Evolutionary conservation across 2,888 invertebrate genomes (phyloP).

Genomic region (Synanthedon andrenaeformis): DNA sequence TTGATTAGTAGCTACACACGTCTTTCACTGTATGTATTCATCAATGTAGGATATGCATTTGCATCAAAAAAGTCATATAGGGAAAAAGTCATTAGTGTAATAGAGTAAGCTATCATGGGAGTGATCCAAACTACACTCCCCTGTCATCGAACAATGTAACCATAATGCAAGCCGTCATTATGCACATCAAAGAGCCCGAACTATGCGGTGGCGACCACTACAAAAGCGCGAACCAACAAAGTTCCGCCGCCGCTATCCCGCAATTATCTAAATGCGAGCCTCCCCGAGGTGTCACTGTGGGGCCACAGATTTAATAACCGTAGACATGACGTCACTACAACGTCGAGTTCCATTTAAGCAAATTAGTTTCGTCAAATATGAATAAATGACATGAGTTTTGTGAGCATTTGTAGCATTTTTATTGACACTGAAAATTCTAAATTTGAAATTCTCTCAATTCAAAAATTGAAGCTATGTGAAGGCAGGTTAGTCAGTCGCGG

Average conservation of each 20-base stretch:
- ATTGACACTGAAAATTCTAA: no score
- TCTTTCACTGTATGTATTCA: no score
- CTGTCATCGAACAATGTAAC: constrained; percentile 36
- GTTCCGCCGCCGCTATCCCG: constrained; percentile 43
- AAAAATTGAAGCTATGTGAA: no score
- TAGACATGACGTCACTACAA: constrained; percentile 8
- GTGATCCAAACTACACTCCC: neutral
- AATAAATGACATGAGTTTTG: no score
- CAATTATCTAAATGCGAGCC: constrained; percentile 62
- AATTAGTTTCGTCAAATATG: no score
- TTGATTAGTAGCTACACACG: no score
- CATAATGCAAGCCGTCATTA: constrained; percentile 37
- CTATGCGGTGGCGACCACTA: constrained; percentile 14
- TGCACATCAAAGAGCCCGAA: constrained; percentile 34
- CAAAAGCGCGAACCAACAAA: constrained; percentile 47
- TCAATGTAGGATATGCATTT: no score
- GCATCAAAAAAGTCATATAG: no score
- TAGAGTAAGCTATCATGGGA: neutral
- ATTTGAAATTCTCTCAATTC: no score
- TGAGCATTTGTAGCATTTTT: no score
- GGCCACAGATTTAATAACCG: constrained; percentile 14
- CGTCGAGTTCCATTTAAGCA: no score
- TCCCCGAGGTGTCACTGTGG: constrained; percentile 26
- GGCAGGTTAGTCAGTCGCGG: no score
- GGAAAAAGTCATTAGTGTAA: neutral